A percentile compares a stretch with the other conserved stretches of the same genome.
These are phyloP conservation scores for Nasonia longicornis DNA, from an alignment of 1,140 invertebrate genomes.

Conservation along the genomic window DNA sequence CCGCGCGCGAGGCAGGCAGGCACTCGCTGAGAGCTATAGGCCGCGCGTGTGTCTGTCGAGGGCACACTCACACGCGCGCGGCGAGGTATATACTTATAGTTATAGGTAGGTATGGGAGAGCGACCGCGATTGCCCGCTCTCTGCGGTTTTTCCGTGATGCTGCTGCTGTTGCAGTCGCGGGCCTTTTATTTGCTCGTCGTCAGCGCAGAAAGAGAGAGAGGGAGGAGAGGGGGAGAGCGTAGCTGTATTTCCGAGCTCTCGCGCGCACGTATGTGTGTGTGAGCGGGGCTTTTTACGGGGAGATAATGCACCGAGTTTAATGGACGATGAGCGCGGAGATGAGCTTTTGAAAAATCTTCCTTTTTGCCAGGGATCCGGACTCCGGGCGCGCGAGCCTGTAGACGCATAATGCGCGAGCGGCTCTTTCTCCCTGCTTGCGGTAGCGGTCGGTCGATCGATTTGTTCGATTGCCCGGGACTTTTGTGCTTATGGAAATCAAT, in stretches of 20 bases:
- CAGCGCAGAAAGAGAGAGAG: neutral
- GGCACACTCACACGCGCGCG: neutral
- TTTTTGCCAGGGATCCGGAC: neutral
- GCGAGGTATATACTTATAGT: neutral
- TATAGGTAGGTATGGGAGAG: neutral
- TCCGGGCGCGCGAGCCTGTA: neutral
- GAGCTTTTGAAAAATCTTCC: conserved; percentile 33
- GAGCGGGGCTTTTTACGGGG: conserved; percentile 15
- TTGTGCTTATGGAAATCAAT: conserved; percentile 11
- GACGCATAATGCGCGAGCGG: neutral
- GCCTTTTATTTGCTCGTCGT: conserved; percentile 35
- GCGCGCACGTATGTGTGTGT: neutral
- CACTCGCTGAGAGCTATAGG: conserved; percentile 38
- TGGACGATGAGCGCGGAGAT: conserved; percentile 27
- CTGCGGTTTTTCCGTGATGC: conserved; percentile 14
- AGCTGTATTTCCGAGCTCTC: conserved; percentile 18
- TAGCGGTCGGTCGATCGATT: conserved; percentile 12
- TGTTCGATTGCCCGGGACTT: conserved; percentile 13
- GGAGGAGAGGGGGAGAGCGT: neutral
- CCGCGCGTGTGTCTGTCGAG: conserved; percentile 16
- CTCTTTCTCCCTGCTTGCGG: neutral
- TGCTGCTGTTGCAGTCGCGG: neutral
- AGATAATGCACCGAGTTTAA: conserved; percentile 38
- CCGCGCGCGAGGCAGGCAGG: conserved; percentile 8
- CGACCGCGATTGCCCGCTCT: conserved; percentile 36